Evolutionary conservation across 2,888 invertebrate genomes (phyloP).

Genomic region (Amiota communis): DNA sequence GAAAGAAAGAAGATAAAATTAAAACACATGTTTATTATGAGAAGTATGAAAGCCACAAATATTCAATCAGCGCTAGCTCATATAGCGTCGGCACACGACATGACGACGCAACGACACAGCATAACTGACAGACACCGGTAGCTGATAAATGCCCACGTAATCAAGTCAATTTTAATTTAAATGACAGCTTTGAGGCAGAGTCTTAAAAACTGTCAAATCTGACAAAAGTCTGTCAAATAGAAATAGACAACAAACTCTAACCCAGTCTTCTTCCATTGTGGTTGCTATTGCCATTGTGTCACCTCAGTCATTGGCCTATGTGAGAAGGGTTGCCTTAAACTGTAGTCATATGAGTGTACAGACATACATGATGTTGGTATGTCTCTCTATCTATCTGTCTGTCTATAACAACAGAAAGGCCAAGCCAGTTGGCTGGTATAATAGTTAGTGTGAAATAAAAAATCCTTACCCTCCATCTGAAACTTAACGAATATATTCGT

Average conservation of each 20-base stretch:
- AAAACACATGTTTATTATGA: too few relatives aligned
- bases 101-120: slow-evolving; percentile 65
- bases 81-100: neutral
- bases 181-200: slow-evolving; percentile 29
- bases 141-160: slow-evolving; percentile 46
- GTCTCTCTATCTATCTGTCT: neutral
- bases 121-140: slow-evolving; percentile 41
- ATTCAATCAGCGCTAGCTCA: slow-evolving; percentile 41
- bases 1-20: too few relatives aligned
- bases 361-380: neutral
- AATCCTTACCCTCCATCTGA: neutral
- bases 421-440: neutral
- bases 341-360: neutral
- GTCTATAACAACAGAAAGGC: too few relatives aligned
- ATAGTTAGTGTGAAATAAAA: slow-evolving; percentile 32
- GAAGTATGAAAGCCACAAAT: slow-evolving; percentile 43
- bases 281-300: slow-evolving; percentile 45
- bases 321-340: slow-evolving; percentile 54
- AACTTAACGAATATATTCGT: neutral
- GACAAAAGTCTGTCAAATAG: slow-evolving; percentile 64
- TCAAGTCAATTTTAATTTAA: slow-evolving; percentile 47
- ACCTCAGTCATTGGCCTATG: slow-evolving; percentile 4
- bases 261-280: slow-evolving; percentile 26
- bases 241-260: slow-evolving; percentile 39
- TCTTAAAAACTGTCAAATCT: slow-evolving; percentile 62